These are phyloP conservation scores for Trichoplusia ni DNA, from an alignment of 1,140 invertebrate species.

Conservation along the genomic window DNA sequence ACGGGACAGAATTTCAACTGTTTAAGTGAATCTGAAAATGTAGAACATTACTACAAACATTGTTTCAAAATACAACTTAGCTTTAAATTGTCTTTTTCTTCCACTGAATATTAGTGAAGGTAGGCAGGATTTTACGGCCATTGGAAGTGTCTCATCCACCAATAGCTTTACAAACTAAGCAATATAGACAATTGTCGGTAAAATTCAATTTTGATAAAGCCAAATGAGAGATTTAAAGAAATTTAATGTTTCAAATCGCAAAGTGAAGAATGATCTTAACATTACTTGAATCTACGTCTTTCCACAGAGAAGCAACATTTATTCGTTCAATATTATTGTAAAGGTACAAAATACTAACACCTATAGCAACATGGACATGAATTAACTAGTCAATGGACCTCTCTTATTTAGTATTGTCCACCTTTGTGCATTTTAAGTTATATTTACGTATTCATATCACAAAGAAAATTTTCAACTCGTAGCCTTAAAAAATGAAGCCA, in stretches of 20 bases:
- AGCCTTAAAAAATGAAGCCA: slow-evolving; percentile 38
- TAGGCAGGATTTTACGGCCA: no score
- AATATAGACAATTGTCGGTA: no score
- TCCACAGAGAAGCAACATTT: slow-evolving; percentile 46
- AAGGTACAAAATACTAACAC: slow-evolving; percentile 70
- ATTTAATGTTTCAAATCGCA: background rate
- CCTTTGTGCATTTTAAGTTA: slow-evolving; percentile 73
- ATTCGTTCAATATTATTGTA: slow-evolving; percentile 45
- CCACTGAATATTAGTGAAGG: no score
- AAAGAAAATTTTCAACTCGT: slow-evolving; percentile 52
- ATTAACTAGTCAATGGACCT: slow-evolving; percentile 69
- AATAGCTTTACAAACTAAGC: no score
- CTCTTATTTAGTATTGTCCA: slow-evolving; percentile 75
- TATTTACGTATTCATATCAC: slow-evolving; percentile 71
- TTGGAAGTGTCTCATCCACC: no score
- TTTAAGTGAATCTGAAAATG: no score
- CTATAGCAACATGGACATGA: slow-evolving; percentile 67
- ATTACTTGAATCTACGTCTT: background rate
- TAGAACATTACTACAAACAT: no score
- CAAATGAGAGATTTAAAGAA: background rate
- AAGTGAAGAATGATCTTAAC: background rate
- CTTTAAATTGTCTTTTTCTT: no score
- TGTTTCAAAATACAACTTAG: no score
- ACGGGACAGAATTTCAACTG: no score
- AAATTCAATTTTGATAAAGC: no score